phyloP scores from a whole-genome alignment of 2,888 invertebrate genomes.

The Branchipolynoe longqiensis region DNA sequence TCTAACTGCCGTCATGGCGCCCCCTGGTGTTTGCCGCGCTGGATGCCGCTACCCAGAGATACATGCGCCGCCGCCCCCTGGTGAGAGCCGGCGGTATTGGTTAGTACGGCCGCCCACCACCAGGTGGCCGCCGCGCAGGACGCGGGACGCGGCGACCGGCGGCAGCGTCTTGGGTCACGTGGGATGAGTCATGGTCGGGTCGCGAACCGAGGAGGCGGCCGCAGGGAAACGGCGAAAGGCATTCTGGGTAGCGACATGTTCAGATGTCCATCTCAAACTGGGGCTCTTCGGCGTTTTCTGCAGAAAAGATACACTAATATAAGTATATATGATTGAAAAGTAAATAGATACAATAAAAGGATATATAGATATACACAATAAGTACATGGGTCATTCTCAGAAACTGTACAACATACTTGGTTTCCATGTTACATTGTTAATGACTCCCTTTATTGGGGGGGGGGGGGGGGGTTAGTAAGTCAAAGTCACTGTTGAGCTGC shows the following conservation, averaged over 20 bases:
- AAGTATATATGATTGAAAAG: too few species aligned
- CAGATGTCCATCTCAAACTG: constrained; percentile 65
- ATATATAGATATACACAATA: too few species aligned
- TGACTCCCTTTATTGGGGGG: too few species aligned
- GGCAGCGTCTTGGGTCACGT: not conserved
- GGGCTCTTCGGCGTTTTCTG: constrained; percentile 63
- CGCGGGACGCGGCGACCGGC: not conserved
- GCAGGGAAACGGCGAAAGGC: constrained; percentile 59
- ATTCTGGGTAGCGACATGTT: constrained; percentile 50
- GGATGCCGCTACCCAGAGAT: constrained; percentile 38
- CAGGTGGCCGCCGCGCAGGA: constrained; percentile 6
- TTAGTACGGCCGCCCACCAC: not conserved
- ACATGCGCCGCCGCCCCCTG: constrained; percentile 15
- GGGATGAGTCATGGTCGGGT: constrained; percentile 9
- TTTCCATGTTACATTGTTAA: too few species aligned
- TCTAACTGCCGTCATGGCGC: not conserved
- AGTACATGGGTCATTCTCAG: too few species aligned
- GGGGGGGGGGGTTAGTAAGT: too few species aligned
- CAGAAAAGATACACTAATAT: not conserved
- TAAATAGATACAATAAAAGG: too few species aligned
- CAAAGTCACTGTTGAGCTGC: too few species aligned
- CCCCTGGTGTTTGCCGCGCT: not conserved
- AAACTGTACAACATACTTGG: too few species aligned
- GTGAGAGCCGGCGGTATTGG: not conserved
- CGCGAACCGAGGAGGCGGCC: constrained; percentile 41